These are phyloP conservation scores for Halictus quadricinctus DNA, from an alignment of 2,888 invertebrate species.

Conservation along the genomic window DNA sequence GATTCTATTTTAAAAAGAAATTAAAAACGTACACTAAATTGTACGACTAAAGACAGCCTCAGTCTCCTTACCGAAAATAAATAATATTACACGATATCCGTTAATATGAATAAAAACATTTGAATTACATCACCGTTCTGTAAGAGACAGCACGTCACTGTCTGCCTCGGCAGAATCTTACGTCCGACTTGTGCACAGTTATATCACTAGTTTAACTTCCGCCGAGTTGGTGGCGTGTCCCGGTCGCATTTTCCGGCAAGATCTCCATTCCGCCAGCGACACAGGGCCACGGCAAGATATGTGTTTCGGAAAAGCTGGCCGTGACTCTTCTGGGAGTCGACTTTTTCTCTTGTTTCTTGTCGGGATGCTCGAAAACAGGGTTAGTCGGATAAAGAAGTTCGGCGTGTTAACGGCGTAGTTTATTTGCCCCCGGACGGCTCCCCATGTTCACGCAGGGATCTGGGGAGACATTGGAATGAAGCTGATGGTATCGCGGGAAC, in stretches of 20 bases:
- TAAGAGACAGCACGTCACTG: neutral
- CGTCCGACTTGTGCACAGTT: neutral
- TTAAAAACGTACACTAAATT: no score
- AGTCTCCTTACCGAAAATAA: neutral
- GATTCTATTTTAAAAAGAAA: no score
- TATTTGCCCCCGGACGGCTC: neutral
- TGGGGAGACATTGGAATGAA: neutral
- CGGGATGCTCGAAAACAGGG: neutral
- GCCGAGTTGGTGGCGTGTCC: neutral
- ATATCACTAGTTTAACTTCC: neutral
- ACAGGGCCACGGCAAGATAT: neutral
- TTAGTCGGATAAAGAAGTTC: slow-evolving; percentile 24
- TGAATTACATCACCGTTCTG: neutral
- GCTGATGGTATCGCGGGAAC: slow-evolving; percentile 13
- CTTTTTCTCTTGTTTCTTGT: slow-evolving; percentile 2
- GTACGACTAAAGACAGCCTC: no score
- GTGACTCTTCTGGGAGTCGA: slow-evolving; percentile 1
- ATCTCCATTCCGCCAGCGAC: neutral
- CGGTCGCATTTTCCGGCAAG: neutral
- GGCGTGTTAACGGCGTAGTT: slow-evolving; percentile 20
- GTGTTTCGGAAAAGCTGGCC: slow-evolving; percentile 15
- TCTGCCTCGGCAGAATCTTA: neutral
- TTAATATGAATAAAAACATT: neutral
- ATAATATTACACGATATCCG: neutral
- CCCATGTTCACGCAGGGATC: neutral